Base-by-base conservation (phyloP, 1,140 invertebrate species). In the Procambarus clarkii region DNA sequence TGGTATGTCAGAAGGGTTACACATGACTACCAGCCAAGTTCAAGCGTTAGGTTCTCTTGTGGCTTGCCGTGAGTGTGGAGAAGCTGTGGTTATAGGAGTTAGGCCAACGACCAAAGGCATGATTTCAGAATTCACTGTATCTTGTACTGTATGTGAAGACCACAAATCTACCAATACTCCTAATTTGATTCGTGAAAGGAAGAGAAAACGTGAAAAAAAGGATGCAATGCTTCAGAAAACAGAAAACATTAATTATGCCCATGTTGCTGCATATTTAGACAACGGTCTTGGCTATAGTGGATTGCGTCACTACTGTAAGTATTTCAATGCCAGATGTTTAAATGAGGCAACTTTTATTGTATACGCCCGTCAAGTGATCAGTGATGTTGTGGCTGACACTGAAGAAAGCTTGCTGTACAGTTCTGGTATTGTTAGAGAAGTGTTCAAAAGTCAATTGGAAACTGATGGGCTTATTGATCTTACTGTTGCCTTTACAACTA, bases 271-370 rank as follows among this genome's bases (percentile, higher is more conserved):
- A 44, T 93, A 86, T 82, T 85, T 93, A 54, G 92, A 93, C 45
- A 93, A 93, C 78, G 92, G 92, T n/a, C 83, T 93, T 18, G 92
- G 92, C 18, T 93, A 93, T 83, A 93, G 92, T 78, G 92, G 92
- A 2, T 78, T 93, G 24, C 85, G 92, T 46, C 92, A 93, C 69
- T 93, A 93, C 83, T 93, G 92, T 78, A 93, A 93, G 74, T 93
- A 93, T 48, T 93, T 93, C 78, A 93, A 93, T 84, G 92, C 92
- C 15, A 85, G 92, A 60, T 93, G 92, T 79, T 77, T 93, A 9
- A 93, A 93, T 84, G 92, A 93, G 79, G 92, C 92, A 34, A 93
- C 92, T 8, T 93, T 93, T 78, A 93, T 93, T 64, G 92, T 93
- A 13, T 93, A 93, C 78, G 92, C 92, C 7, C 80, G 89, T 15